A percentile compares a stretch with the other conserved stretches of the same genome.
phyloP scores from a whole-genome alignment of 2,888 invertebrate genomes.

The Boloria euphrosyne region DNA sequence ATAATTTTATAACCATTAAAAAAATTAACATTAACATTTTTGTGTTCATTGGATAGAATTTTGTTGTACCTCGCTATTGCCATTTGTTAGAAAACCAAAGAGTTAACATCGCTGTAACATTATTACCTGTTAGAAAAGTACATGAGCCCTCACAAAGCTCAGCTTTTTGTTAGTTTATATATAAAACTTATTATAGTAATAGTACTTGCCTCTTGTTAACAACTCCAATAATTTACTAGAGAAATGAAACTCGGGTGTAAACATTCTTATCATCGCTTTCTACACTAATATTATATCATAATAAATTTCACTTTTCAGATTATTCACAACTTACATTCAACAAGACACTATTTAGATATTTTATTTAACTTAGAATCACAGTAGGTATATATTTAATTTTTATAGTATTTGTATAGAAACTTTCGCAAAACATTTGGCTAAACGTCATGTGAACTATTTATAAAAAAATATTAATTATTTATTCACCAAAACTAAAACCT shows the following conservation, averaged over 20 bases:
- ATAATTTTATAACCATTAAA: too few relatives aligned
- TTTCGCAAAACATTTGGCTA: slow-evolving; percentile 2
- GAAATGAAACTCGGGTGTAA: slow-evolving; percentile 71
- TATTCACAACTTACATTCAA: slow-evolving; percentile 11
- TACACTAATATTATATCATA: slow-evolving; percentile 18
- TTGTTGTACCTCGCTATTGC: too few relatives aligned
- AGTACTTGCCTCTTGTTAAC: slow-evolving; percentile 66
- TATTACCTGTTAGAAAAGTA: too few relatives aligned
- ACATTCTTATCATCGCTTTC: slow-evolving; percentile 55
- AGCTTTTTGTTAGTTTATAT: too few relatives aligned
- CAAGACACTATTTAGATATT: not conserved
- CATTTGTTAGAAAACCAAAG: too few relatives aligned
- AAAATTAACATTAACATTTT: too few relatives aligned
- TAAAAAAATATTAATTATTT: not conserved
- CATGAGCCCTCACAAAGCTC: too few relatives aligned
- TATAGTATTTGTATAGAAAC: not conserved
- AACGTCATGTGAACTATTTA: not conserved
- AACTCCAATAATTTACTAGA: slow-evolving; percentile 74
- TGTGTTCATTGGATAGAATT: too few relatives aligned
- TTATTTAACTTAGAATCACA: not conserved
- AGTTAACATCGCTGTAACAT: too few relatives aligned
- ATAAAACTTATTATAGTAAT: not conserved
- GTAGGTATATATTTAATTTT: not conserved
- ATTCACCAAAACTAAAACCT: slow-evolving; percentile 1
- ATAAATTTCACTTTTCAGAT: slow-evolving; percentile 33